Base-by-base conservation (phyloP, 30 jellyfish, hydroid and myxozoan species). In the Nemopilema nomurai region DNA sequence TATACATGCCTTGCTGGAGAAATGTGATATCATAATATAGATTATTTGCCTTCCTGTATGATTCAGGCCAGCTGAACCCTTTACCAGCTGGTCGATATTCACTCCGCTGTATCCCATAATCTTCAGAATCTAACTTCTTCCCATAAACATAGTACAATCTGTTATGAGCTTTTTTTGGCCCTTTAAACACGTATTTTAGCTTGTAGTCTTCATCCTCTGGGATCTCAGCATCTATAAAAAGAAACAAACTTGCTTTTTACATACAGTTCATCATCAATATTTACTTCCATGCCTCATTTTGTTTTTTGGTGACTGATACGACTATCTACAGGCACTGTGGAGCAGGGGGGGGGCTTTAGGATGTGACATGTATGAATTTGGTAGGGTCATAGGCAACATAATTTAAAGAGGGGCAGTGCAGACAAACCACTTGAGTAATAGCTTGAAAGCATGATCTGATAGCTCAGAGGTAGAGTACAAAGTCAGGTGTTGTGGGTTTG, bases 41-140 rank as follows among this genome's bases (percentile, higher is more conserved):
- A 79, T 94, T 84, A 80, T 94, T 94, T 0, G 99, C 96, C 72
- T 94, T 90, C 62, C 99, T 97, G 85, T 94, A 94, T 22, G 96
- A 76, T 84, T 88, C 92, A 28, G 97, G 97, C 97, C 98, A 93
- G 65, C 51, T 84, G 69, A 70, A 88, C 4, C 97, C 97, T 80
- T 82, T 93, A n/a, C 97, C 98, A 32, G 89, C 71, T 19, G 97
- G 97, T 78, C 91, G 62, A 69, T 87, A 93, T 33, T 73, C 88
- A 29, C 71, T 71, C 49, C 91, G 49, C 49, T 83, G 80, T 57
- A 93, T 79, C 16, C 98, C 97, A 51, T 69, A 66, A 77, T 93
- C 98, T 68, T 79, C 85, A 22, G 96, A 97, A 49, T 90, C 86
- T 18, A 72, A 69, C 57, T 83, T 83, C 49, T 87, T 93, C 52